Evolutionary conservation across 1,140 invertebrate genomes (phyloP).

Genomic region (Drosophila melanica): DNA sequence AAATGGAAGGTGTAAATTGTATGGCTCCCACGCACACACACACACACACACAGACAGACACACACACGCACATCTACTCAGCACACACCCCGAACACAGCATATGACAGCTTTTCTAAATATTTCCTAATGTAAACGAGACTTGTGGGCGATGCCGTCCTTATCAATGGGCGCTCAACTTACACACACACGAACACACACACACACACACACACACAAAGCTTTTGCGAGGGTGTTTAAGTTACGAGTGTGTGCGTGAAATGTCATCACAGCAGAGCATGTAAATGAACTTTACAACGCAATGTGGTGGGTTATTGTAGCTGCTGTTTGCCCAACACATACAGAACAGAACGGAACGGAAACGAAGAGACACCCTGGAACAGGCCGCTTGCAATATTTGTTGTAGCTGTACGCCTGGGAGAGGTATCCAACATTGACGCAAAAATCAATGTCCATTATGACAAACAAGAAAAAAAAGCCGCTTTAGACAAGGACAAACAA

Average conservation of each 20-base stretch:
- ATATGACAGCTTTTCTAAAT: conserved; percentile 62
- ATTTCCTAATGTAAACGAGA: conserved; percentile 70
- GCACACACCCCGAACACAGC: conserved; percentile 17
- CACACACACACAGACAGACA: background rate
- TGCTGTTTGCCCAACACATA: conserved; percentile 56
- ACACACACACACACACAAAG: background rate
- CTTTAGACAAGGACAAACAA: background rate
- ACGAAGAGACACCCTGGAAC: conserved; percentile 50
- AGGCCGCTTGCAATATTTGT: conserved; percentile 48
- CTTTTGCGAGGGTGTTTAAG: conserved; percentile 34
- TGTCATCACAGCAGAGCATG: conserved; percentile 77
- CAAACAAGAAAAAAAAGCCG: conserved; percentile 16
- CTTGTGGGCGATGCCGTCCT: conserved; percentile 46
- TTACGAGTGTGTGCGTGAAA: conserved; percentile 59
- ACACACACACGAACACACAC: conserved; percentile 19
- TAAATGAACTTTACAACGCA: conserved; percentile 82
- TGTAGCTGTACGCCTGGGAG: conserved; percentile 10
- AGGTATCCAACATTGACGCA: conserved; percentile 49
- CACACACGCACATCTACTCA: background rate
- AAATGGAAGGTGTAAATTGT: conserved; percentile 35
- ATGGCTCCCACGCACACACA: background rate
- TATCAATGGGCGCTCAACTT: conserved; percentile 77
- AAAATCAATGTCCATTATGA: conserved; percentile 73
- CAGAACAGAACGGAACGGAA: conserved; percentile 22
- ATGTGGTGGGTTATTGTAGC: conserved; percentile 57